Base-by-base conservation (phyloP, 2,888 invertebrate species). In the Agrotis ipsilon region DNA sequence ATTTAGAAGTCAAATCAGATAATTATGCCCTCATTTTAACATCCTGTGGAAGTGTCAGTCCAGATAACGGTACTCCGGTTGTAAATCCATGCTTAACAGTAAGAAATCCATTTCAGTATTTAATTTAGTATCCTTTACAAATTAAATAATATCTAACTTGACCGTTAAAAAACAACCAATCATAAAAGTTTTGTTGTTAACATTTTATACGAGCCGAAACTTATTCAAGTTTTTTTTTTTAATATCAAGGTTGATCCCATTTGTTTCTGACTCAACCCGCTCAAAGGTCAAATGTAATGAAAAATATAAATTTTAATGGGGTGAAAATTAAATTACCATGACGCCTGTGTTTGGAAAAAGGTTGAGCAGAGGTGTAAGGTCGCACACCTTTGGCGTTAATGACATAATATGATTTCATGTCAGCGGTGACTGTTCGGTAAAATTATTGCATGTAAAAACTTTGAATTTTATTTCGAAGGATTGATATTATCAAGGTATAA, bases 241-340 rank as follows among this genome's bases (percentile, higher is more conserved):
- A 78, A 59, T 74, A 73, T 62, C 79, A 80, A 80, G 82, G 80
- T 69, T 64, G 18, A 39, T 57, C 0, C 11, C 54, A 67, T 80
- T 70, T 52, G 64, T 62, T 51, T 69, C 2, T 74, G 79, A 78
- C 59, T 79, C 72, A 77, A 81, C 55, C 24, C 3, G 21, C 3
- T 0, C 7, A 68, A 79, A 79, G 72, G 72, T 72, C 54, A 61
- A 67, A 67, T 76, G 66, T 80, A 60, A 67, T 21, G 52, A 68
- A 67, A 62, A 58, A 66, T 21, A 57, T 64, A 64, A 64, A 60
- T 27, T 54, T 61, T 65, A 67, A 76, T 80, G 57, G 81, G 78
- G 64, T 75, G 51, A 55, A 75, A 64, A 67, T 52, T 66, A 14
- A 68, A 65, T 39, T 58, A 64, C 59, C 51, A 54, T 68, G 46